These are phyloP conservation scores for Trialeurodes vaporariorum DNA, from an alignment of 1,140 invertebrate species.

Conservation along the genomic window DNA sequence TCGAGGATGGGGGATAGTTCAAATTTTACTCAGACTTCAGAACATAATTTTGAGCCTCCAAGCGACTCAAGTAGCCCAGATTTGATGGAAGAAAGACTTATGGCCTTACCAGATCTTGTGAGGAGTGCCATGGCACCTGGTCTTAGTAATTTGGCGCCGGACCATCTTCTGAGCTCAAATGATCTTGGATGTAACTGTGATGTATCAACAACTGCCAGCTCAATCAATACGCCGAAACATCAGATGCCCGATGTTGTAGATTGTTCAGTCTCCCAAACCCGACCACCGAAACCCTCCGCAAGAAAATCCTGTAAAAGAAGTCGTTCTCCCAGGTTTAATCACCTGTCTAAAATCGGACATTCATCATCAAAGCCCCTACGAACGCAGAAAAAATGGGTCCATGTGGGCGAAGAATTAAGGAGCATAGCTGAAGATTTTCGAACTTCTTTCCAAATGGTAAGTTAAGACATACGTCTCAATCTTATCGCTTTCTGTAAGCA, in stretches of 20 bases:
- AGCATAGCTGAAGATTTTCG: conserved; percentile 9
- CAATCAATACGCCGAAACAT: not conserved
- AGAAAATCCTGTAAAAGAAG: not conserved
- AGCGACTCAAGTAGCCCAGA: not conserved
- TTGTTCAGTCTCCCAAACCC: not conserved
- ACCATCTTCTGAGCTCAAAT: not conserved
- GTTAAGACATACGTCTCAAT: no score
- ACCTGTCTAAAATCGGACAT: not conserved
- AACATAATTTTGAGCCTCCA: not conserved
- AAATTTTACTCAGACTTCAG: not conserved
- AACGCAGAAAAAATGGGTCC: not conserved
- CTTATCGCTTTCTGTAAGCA: no score
- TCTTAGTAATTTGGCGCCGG: not conserved
- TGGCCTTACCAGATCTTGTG: not conserved
- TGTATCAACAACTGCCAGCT: not conserved
- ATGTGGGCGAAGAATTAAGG: conserved; percentile 11
- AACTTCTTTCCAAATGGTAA: conserved; percentile 8
- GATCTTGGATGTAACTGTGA: not conserved
- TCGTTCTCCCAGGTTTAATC: not conserved
- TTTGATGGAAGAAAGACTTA: not conserved
- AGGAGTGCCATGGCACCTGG: not conserved
- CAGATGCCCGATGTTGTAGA: not conserved
- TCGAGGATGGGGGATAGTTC: not conserved
- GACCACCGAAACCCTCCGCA: not conserved
- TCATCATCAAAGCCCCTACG: not conserved